Evolutionary conservation across 92 coral and sea anemone species (phyloP).

Genomic region (Epizoanthus illoricatus): DNA sequence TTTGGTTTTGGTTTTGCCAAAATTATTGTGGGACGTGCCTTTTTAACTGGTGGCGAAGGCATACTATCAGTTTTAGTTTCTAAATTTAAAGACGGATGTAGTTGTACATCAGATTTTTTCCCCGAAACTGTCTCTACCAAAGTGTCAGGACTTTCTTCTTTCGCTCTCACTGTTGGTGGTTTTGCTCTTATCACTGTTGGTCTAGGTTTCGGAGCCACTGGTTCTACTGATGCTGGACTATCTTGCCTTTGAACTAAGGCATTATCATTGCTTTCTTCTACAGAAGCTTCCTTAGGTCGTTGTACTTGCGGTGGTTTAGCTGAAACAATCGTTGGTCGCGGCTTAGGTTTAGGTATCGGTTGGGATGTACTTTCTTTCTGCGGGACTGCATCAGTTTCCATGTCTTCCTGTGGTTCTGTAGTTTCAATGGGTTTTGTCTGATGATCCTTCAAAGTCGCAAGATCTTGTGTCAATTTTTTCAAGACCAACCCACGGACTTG

Average conservation of each 20-base stretch:
- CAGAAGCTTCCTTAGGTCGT: slow-evolving; percentile 14
- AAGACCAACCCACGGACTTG: slow-evolving; percentile 37
- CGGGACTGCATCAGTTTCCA: slow-evolving; percentile 14
- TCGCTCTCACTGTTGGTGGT: slow-evolving; percentile 33
- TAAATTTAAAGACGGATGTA: slow-evolving; percentile 10
- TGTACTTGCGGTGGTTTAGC: slow-evolving; percentile 47
- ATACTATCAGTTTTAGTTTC: slow-evolving; percentile 31
- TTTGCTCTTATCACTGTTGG: slow-evolving; percentile 52
- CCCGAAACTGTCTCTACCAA: not conserved
- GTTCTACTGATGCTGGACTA: slow-evolving; percentile 28
- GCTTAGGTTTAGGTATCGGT: slow-evolving; percentile 42
- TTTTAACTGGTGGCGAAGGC: not conserved
- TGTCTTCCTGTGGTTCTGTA: slow-evolving; percentile 4
- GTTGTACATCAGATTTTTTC: slow-evolving; percentile 15
- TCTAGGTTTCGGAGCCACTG: slow-evolving; percentile 39
- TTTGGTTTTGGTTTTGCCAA: not conserved
- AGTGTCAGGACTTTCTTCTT: not conserved
- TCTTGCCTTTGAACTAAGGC: slow-evolving; percentile 5
- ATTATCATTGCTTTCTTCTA: not conserved
- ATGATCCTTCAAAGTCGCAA: slow-evolving; percentile 28
- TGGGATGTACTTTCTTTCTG: slow-evolving; percentile 11
- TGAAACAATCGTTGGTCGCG: slow-evolving; percentile 50
- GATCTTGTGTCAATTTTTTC: slow-evolving; percentile 28
- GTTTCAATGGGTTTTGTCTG: slow-evolving; percentile 22
- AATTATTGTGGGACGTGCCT: not conserved